phyloP scores from a whole-genome alignment of 2,797 vertebrate genomes.

The Pipistrellus kuhlii region DNA sequence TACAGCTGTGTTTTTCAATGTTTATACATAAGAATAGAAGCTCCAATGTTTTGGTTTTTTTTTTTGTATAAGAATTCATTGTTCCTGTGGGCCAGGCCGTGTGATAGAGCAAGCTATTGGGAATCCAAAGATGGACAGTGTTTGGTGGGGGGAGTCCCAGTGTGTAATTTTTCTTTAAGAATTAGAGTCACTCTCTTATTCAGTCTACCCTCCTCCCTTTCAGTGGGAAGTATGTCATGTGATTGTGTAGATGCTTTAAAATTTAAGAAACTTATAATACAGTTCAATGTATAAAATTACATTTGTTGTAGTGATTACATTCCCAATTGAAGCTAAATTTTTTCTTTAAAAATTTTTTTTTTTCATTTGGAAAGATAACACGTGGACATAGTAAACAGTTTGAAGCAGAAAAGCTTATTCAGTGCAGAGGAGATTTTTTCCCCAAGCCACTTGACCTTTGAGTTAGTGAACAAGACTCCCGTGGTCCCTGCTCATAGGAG shows the following conservation, averaged over 20 bases:
- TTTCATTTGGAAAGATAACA: not conserved
- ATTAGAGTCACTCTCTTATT: too few relatives aligned
- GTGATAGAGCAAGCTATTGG: not conserved
- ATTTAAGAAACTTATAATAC: not conserved
- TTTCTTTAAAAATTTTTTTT: not conserved
- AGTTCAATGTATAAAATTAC: not conserved
- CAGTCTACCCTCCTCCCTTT: not conserved
- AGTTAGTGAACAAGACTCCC: not conserved
- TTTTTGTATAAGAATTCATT: not conserved
- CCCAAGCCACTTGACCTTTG: too few relatives aligned
- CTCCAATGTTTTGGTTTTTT: not conserved
- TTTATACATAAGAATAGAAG: not conserved
- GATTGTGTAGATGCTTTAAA: not conserved
- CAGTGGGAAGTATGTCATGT: not conserved
- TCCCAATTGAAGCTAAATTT: not conserved
- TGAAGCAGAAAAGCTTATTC: not conserved
- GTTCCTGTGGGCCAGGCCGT: too few relatives aligned
- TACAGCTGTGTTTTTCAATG: not conserved
- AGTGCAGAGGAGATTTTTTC: not conserved
- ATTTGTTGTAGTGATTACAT: not conserved
- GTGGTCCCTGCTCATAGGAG: not conserved
- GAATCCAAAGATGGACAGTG: not conserved
- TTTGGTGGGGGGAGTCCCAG: fast-evolving
- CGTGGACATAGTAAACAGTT: not conserved
- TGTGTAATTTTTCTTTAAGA: not conserved